Base-by-base conservation (phyloP, 2,888 invertebrate genomes). In the Pollenia labialis region DNA sequence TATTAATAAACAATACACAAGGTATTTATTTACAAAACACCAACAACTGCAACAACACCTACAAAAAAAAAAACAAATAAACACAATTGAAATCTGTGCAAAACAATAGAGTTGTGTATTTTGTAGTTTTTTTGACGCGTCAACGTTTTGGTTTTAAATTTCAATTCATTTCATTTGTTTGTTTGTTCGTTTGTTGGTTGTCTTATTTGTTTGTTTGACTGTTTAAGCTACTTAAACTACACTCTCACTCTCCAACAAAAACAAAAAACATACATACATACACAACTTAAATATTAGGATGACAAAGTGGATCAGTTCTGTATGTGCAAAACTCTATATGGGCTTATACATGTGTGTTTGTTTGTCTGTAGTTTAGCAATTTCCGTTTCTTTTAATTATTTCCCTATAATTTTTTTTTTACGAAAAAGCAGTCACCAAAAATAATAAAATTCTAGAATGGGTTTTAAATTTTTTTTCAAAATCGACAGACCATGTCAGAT, bases 1-100 rank as follows among this genome's bases (percentile, higher is more conserved):
- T 86, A 86, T 86, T 82, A 83, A 83, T 56, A 80, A 83, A 86
- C 82, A 83, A 86, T 80, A 64, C 82, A 75, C 40, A 75, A 66
- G 56, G 75, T 86, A 86, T 86, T 83, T 75, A 46, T 82, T 86
- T 86, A 86, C 82, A 80, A 71, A 56, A 86, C 72, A 79, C 58
- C 74, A 79, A 74, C 68, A 54, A 79, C 54, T 54, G 42, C 46
- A 48, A 46, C 7, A 46, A 44, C 12, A 66, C 46, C 23, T 56
- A 52, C 68, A 62, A 71, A 62, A 69, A 12, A 7, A 71, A 56
- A 50, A 50, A 80, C 48, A 56, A 76, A 71, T 58, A 71, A 48
- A 60, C 10, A 68, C 72, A 69, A 82, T 64, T 75, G 74, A 85
- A 85, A 82, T 82, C 69, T 79, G 81, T 82, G 82, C 85, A 75